Conservation (phyloP, 2,888 invertebrate species). For the Eurois occulta region DNA sequence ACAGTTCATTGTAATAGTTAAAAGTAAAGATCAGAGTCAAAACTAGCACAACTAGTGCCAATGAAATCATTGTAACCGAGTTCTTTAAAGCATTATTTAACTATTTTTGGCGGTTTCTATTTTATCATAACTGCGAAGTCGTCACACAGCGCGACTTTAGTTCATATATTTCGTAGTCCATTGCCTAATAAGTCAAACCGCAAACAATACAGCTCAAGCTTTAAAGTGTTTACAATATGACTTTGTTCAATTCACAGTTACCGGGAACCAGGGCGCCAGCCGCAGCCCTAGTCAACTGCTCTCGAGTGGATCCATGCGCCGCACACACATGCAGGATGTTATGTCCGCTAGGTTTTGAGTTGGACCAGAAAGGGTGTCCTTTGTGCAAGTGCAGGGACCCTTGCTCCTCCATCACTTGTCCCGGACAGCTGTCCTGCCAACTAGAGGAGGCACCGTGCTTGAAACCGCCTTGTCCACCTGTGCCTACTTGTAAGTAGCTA, state of each 20-base stretch:
- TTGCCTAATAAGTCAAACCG: background rate
- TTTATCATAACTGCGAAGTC: background rate
- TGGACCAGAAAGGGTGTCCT: slow-evolving; percentile 93
- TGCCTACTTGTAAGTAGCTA: slow-evolving; percentile 93
- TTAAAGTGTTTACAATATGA: background rate
- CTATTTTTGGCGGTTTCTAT: background rate
- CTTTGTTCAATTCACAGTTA: slow-evolving; percentile 77
- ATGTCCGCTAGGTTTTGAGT: slow-evolving; percentile 95
- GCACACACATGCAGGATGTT: slow-evolving; percentile 96
- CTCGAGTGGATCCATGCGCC: slow-evolving; percentile 92
- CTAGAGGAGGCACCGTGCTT: slow-evolving; percentile 94
- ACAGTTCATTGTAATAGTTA: background rate
- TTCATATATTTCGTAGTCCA: background rate
- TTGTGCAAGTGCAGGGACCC: slow-evolving; percentile 95
- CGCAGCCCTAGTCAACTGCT: slow-evolving; percentile 92
- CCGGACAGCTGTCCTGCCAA: slow-evolving; percentile 94
- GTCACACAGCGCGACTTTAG: background rate
- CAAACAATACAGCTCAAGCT: background rate
- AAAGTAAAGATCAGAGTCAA: background rate
- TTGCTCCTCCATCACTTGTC: slow-evolving; percentile 94
- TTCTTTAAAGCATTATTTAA: background rate
- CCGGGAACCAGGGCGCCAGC: slow-evolving; percentile 93
- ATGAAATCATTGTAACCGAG: background rate
- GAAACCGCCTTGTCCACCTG: slow-evolving; percentile 95
- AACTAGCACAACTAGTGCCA: background rate